Base-by-base conservation (phyloP, 1,140 invertebrate species). In the Drosophila parabipectinata region DNA sequence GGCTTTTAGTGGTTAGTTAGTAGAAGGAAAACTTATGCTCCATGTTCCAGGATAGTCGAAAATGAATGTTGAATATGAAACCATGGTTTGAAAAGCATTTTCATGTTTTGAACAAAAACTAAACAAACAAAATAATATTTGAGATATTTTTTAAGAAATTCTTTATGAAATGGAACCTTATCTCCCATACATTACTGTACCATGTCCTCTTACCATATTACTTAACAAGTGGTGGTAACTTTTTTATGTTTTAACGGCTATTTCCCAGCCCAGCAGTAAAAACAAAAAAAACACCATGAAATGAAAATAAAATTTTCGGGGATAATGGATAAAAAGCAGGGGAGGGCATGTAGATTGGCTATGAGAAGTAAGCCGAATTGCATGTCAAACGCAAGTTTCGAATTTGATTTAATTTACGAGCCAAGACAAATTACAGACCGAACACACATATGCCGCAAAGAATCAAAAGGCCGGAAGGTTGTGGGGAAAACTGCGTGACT, bases 321-420 rank as follows among this genome's bases (percentile, higher is more conserved):
- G 57, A 60, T 51, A 60, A 39, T 60, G 67, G 68, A 54, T 37
- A 26, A 54, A 18, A 32, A 53, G 10, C 18, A 12, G 26, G 68
- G 44, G 5, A 12, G 59, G n/a, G 32, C n/a, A 10, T 10, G 30
- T 12, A 44, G 5, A 44, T 37, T 26, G 37, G 53, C 21, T 56
- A 56, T 68, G 66, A 57, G 18, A 68, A 58, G 71, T 51, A 72
- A 73, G 58, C 53, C 60, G 57, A 79, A 88, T 87, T 56, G 83
- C 83, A 87, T 87, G 83, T 87, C 83, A 83, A 87, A 87, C 83
- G 83, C 83, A 88, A 87, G 71, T 83, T 76, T 87, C 63, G 59
- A 68, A 88, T 83, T 88, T 79, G 83, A 88, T 88, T 87, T 87
- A 87, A 87, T 87, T 87, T 87, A 87, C 71, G 83, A 79, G 67